Base-by-base conservation (phyloP, 1,140 invertebrate species). In the Chionoecetes opilio region DNA sequence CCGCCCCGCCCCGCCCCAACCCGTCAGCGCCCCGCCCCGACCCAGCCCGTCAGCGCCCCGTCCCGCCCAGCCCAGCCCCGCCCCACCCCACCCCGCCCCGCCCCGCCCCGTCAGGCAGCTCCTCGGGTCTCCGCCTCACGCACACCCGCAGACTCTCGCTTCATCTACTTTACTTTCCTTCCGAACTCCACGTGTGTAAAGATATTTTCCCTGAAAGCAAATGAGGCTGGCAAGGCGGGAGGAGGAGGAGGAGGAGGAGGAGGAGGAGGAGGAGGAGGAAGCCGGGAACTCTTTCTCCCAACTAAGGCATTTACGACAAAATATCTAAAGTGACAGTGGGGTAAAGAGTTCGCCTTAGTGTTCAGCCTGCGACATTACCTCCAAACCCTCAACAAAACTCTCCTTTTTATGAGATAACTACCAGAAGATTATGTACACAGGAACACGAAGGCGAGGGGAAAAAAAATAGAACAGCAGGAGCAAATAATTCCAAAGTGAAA, bases 311-410 rank as follows among this genome's bases (percentile, higher is more conserved):
- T 75, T n/a, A 26, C 63, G 6, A 26, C 21, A 75, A 75, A 75
- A 75, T 75, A 75, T 75, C 63, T 75, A 75, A 75, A 75, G 63
- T 75, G 63, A 75, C 63, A 75, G 63, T 75, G 63, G 63, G 63
- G 63, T 75, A 75, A 75, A 75, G 63, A 75, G 63, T 26, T 75
- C n/a, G 63, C 63, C 63, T 75, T 75, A 75, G 63, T 75, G 63
- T 75, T 75, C 63, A 17, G 63, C 63, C 63, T 26, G 63, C 63
- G 63, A 75, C 63, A 75, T 75, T 75, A 75, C 63, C 63, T 75
- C 63, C 63, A n/a, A 26, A 17, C 63, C 63, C n/a, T 26, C 26
- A n/a, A 26, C n/a, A 75, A 75, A 75, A 75, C 63, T 75, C 63
- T 26, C n/a, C 63, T 75, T 75, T 75, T 75, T 75, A 75, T 26